Conservation (phyloP, 2,113 vertebrate species). For the human (Homo sapiens) region DNA sequence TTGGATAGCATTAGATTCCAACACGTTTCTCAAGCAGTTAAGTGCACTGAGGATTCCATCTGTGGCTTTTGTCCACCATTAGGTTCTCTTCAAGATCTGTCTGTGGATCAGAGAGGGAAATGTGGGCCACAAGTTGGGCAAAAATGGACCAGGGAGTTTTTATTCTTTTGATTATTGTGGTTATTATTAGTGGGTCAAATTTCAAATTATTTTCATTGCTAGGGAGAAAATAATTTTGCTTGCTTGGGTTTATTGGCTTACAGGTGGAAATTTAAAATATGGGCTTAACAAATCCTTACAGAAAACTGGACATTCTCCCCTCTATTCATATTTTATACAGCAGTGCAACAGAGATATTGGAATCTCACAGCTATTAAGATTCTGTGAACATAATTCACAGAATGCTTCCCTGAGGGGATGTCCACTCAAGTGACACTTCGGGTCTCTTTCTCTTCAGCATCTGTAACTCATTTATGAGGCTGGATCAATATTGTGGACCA, state of each 20-base stretch:
- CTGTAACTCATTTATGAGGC: background rate
- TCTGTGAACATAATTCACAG: too few relatives aligned
- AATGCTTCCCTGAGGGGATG: background rate
- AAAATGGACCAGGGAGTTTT: background rate
- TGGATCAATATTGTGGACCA: background rate
- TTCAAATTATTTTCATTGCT: conserved; percentile 24
- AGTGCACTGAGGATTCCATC: background rate
- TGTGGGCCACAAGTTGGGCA: background rate
- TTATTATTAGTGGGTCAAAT: background rate
- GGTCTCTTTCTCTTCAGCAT: background rate
- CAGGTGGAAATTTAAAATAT: background rate
- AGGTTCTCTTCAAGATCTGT: background rate
- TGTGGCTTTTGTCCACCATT: background rate
- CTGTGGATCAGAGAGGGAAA: background rate
- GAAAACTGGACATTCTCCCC: background rate
- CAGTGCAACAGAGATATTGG: background rate
- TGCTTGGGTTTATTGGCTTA: background rate
- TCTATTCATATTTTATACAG: background rate
- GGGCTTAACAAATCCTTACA: background rate
- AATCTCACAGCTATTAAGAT: background rate
- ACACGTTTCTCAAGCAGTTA: background rate
- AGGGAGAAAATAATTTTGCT: background rate
- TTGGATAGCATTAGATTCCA: background rate
- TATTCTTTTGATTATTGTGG: background rate
- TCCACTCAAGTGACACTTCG: background rate